Conservation (phyloP, 2,888 invertebrate genomes). For the Lycia hirtaria region DNA sequence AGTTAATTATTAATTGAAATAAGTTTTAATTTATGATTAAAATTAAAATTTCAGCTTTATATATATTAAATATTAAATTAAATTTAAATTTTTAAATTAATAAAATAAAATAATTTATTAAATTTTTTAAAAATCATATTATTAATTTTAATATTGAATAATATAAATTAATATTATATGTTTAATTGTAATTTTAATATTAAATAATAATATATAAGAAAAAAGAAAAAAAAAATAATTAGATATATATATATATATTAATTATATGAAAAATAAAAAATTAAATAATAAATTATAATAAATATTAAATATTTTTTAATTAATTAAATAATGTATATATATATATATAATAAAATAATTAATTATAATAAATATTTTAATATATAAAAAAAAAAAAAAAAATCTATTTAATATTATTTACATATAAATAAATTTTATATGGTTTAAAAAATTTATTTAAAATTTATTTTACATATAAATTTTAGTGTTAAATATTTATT, state of each 20-base stretch:
- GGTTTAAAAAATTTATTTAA: conserved; percentile 76
- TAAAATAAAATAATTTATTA: conserved; percentile 13
- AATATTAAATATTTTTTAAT: not conserved
- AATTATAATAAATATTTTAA: conserved; percentile 32
- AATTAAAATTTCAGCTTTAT: not conserved
- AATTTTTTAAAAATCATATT: conserved; percentile 6
- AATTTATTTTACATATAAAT: conserved; percentile 85
- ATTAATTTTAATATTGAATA: not conserved
- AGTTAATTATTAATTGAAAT: conserved; percentile 31
- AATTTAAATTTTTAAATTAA: conserved; percentile 44
- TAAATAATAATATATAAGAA: not conserved
- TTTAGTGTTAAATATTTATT: conserved; percentile 69
- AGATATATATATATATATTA: not conserved
- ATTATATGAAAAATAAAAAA: not conserved
- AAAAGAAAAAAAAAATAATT: not conserved
- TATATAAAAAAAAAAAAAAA: conserved; percentile 67
- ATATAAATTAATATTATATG: not conserved
- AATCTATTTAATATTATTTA: conserved; percentile 55
- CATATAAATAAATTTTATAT: conserved; percentile 77
- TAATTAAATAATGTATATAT: not conserved
- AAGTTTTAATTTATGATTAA: not conserved
- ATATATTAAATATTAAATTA: conserved; percentile 45
- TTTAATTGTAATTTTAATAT: not conserved
- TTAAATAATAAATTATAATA: not conserved
- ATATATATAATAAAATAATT: not conserved